Base-by-base conservation (phyloP, 2,113 vertebrate genomes). In the Canis aureus region DNA sequence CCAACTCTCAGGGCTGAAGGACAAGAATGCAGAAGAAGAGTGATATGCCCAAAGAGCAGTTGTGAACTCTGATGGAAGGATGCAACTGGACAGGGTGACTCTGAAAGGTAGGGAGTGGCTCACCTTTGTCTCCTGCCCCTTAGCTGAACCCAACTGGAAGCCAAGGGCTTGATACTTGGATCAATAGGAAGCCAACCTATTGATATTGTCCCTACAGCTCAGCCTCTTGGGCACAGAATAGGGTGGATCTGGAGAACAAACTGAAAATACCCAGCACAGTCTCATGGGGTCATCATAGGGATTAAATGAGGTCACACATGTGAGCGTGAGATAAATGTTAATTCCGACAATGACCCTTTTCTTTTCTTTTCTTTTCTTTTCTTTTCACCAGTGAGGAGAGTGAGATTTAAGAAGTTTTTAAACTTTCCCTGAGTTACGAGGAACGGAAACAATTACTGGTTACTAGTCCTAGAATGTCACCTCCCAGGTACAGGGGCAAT, bases 21-120 rank as follows among this genome's bases (percentile, higher is more conserved):
- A 23, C 27, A 55, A 27, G 78, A 76, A 25, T 8, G 1, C 59
- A 49, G 60, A 82, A 64, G 20, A 43, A n/a, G 11, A n/a, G 8
- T 0, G 3, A 5, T 2, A 3, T 2, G 0, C 11, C 29, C 25
- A 3, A 16, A 20, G 2, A 0, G 27, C 0, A 32, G 38, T 17
- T 60, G 4, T 13, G 35, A 64, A 25, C 27, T 57, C n/a, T 1
- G 32, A 71, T 8, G 19, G 84, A 38, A 51, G 17, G n/a, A n/a
- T 0, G 27, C 29, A 27, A 19, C 32, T 11, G 51, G 20, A 12
- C 62, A 8, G 22, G 51, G 55, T 19, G 32, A 27, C 8, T 11
- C 83, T 15, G 27, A 7, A 49, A 89, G 55, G 66, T 38, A 16
- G 16, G 11, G 38, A 13, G 57, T 1, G 4, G 60, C 76, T 51